Evolutionary conservation across 2,113 vertebrate species (phyloP).

Genomic region (Cranoglanis bouderius): DNA sequence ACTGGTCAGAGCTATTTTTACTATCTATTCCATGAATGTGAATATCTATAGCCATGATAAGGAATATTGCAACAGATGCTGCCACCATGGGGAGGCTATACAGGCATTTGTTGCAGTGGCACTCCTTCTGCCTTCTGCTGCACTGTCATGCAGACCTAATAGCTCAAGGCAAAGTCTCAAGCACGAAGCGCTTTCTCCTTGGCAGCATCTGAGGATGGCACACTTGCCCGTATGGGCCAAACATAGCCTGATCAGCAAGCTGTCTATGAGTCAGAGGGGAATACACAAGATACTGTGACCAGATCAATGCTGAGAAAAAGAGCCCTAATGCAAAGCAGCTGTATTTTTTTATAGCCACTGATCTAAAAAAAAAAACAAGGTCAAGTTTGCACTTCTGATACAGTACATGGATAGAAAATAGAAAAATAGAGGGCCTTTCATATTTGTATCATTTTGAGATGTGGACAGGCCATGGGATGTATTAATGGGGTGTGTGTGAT

Average conservation of each 20-base stretch:
- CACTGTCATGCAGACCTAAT: slow-evolving; percentile 65
- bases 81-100: slow-evolving; percentile 65
- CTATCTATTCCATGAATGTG: slow-evolving; percentile 70
- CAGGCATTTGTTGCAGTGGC: slow-evolving; percentile 71
- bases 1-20: slow-evolving; percentile 71
- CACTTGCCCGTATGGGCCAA: slow-evolving; percentile 47
- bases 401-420: slow-evolving; percentile 6
- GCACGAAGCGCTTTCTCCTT: slow-evolving; percentile 59
- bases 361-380: slow-evolving; percentile 18
- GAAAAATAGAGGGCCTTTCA: not conserved
- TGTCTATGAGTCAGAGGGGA: slow-evolving; percentile 43
- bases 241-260: slow-evolving; percentile 55
- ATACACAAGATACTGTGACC: slow-evolving; percentile 48
- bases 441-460: not conserved
- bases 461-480: not conserved
- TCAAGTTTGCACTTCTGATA: slow-evolving; percentile 16
- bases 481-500: slow-evolving; percentile 6
- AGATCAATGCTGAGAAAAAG: slow-evolving; percentile 37
- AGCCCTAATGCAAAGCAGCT: slow-evolving; percentile 46
- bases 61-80: slow-evolving; percentile 75
- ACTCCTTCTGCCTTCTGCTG: slow-evolving; percentile 77
- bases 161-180: slow-evolving; percentile 63
- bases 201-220: slow-evolving; percentile 59
- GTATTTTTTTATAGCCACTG: not conserved
- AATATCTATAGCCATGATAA: slow-evolving; percentile 68